Percentiles rank a stretch among this genome's conserved stretches.
Evolutionary conservation across 2,113 vertebrate genomes (phyloP).

Genomic region (Trichomycterus rosablanca): DNA sequence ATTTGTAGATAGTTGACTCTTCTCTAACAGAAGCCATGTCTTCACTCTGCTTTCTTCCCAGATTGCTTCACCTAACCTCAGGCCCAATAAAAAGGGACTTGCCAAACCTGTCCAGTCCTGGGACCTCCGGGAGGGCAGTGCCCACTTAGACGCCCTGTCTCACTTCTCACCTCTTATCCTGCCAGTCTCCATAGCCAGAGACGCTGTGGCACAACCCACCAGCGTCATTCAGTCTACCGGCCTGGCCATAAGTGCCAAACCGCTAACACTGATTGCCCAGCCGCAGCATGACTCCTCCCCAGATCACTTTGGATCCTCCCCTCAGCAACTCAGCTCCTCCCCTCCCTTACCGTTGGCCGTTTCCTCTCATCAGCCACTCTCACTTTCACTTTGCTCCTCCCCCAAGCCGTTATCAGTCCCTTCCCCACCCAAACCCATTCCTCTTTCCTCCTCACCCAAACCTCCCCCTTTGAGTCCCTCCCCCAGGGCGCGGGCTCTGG

Average conservation of each 20-base stretch:
- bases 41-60: slow-evolving; percentile 46
- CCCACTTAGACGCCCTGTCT: slow-evolving; percentile 78
- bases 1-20: too few relatives aligned
- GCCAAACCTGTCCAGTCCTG: slow-evolving; percentile 67
- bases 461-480: slow-evolving; percentile 64
- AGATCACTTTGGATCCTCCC: slow-evolving; percentile 56
- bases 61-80: slow-evolving; percentile 76
- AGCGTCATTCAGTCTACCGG: slow-evolving; percentile 98
- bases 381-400: slow-evolving; percentile 68
- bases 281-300: slow-evolving; percentile 78
- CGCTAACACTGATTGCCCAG: slow-evolving; percentile 85
- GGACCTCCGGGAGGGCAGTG: slow-evolving; percentile 77
- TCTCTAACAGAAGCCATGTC: not conserved
- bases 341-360: slow-evolving; percentile 51
- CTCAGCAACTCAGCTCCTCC: slow-evolving; percentile 57
- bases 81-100: slow-evolving; percentile 75
- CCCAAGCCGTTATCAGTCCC: slow-evolving; percentile 68
- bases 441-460: slow-evolving; percentile 47
- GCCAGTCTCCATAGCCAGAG: slow-evolving; percentile 78
- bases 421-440: slow-evolving; percentile 56
- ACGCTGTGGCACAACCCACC: slow-evolving; percentile 84
- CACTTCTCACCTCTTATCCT: slow-evolving; percentile 78
- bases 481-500: slow-evolving; percentile 55
- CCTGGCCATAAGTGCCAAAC: slow-evolving; percentile 83
- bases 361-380: slow-evolving; percentile 64